Conservation (phyloP, 2,797 vertebrate genomes). For the Macrochelys suwanniensis region DNA sequence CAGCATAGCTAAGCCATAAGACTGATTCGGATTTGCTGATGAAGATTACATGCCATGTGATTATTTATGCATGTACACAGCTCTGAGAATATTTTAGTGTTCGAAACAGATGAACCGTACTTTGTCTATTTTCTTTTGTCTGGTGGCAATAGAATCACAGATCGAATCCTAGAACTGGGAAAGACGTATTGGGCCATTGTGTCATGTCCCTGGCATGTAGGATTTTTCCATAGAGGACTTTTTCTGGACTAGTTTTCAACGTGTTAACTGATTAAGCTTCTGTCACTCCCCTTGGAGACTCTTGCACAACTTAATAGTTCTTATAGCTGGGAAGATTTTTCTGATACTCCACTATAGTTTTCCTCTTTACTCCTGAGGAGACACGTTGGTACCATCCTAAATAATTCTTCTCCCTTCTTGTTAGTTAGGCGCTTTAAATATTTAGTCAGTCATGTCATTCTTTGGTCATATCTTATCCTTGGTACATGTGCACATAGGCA, state of each 20-base stretch:
- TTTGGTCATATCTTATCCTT: background rate
- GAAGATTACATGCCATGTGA: background rate
- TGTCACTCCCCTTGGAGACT: background rate
- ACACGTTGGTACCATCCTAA: background rate
- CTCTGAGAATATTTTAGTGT: background rate
- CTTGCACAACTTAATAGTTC: background rate
- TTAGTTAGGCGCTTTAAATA: background rate
- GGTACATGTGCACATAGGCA: background rate
- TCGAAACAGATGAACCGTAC: rapidly evolving
- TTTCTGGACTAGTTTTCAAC: background rate
- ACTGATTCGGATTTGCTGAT: background rate
- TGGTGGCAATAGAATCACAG: background rate
- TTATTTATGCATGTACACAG: rapidly evolving
- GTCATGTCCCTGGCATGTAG: background rate
- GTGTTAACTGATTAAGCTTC: too few species aligned
- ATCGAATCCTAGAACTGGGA: background rate
- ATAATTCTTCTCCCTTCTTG: background rate
- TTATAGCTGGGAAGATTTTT: background rate
- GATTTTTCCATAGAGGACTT: background rate
- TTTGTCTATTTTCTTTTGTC: background rate
- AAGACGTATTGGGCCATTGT: too few species aligned
- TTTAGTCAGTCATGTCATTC: background rate
- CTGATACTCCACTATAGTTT: background rate
- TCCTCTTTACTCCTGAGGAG: background rate
- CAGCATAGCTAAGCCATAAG: constrained; percentile 25